These are phyloP conservation scores for Amblyjoppa fuscipennis DNA, from an alignment of 2,888 invertebrate species.

Conservation along the genomic window DNA sequence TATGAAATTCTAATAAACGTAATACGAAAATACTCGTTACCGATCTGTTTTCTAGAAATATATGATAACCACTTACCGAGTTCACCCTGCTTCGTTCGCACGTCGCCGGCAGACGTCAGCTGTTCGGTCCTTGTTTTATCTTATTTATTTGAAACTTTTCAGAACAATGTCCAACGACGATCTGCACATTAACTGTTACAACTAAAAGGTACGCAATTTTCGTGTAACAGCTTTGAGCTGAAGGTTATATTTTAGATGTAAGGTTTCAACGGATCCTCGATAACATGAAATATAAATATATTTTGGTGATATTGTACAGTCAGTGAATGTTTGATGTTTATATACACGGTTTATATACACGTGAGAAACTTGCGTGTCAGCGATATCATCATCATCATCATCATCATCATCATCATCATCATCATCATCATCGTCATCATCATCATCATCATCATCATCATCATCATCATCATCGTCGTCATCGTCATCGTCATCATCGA, in stretches of 20 bases:
- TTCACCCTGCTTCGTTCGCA: background rate
- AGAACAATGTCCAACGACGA: background rate
- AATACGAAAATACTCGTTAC: background rate
- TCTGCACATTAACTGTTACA: background rate
- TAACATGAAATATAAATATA: constrained; percentile 83
- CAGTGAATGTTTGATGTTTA: constrained; percentile 78
- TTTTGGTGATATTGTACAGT: constrained; percentile 83
- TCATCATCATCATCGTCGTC: constrained; percentile 33
- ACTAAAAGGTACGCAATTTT: background rate
- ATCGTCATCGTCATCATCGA: constrained; percentile 32
- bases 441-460: constrained; percentile 41
- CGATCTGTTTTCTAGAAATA: background rate
- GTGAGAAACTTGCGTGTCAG: constrained; percentile 65
- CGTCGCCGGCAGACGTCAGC: background rate
- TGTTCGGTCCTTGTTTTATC: background rate
- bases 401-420: constrained; percentile 41
- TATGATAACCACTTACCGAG: background rate
- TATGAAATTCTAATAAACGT: background rate
- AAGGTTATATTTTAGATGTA: constrained; percentile 17
- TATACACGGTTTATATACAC: constrained; percentile 67
- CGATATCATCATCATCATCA: constrained; percentile 49
- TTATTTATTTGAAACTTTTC: background rate
- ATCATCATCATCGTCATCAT: constrained; percentile 5
- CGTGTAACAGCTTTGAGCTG: background rate
- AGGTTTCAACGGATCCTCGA: constrained; percentile 62